phyloP scores from a whole-genome alignment of 2,888 invertebrate species.

The Hoplodrina blanda region DNA sequence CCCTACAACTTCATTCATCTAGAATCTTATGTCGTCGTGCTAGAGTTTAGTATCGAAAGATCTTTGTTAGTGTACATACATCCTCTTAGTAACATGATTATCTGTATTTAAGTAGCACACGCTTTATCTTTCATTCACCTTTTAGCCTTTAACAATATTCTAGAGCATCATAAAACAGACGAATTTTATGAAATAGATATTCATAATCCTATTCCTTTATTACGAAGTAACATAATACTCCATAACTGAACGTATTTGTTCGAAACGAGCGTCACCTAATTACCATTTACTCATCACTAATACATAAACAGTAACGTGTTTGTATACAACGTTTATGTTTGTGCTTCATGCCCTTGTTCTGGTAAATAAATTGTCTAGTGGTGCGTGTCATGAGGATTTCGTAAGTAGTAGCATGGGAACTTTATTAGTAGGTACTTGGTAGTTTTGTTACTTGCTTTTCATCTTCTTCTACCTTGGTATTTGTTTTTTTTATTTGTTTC shows the following conservation, averaged over 20 bases:
- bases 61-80: neutral
- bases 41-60: neutral
- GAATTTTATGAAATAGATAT: neutral
- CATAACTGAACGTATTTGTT: conserved; percentile 11
- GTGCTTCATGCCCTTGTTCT: conserved; percentile 28
- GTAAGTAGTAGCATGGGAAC: neutral
- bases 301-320: conserved; percentile 13
- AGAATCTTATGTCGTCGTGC: neutral
- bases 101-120: neutral
- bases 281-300: conserved; percentile 24
- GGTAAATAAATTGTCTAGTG: conserved; percentile 23
- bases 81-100: conserved; percentile 22
- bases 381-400: neutral
- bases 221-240: conserved; percentile 14
- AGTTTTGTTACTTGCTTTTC: no score
- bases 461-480: no score
- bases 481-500: no score
- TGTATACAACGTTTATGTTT: neutral
- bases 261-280: conserved; percentile 28
- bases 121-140: conserved; percentile 35
- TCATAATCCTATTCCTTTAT: neutral
- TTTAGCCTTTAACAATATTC: conserved; percentile 21
- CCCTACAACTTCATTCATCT: neutral
- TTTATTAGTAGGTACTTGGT: no score
- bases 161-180: neutral